Evolutionary conservation across 2,888 invertebrate genomes (phyloP).

Genomic region (Stenotaenia linearis): DNA sequence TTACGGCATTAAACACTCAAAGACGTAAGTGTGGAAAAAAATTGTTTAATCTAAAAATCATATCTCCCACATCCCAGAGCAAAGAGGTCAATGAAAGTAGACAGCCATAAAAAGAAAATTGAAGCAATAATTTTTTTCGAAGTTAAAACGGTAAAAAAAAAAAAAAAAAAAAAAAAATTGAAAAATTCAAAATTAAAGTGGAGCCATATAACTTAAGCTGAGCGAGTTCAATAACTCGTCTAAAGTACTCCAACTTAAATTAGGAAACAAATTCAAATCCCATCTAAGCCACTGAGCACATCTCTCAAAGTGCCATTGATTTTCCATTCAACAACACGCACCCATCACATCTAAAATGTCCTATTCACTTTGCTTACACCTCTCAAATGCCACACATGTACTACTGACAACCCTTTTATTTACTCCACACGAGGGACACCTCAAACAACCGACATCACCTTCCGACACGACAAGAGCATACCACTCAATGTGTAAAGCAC

Average conservation of each 20-base stretch:
- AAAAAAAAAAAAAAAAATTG: background rate
- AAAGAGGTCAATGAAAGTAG: slow-evolving; percentile 1
- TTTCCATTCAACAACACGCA: slow-evolving; percentile 19
- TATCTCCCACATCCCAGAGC: background rate
- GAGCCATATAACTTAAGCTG: background rate
- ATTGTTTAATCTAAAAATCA: background rate
- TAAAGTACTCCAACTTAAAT: background rate
- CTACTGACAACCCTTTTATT: slow-evolving; percentile 11
- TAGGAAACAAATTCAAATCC: slow-evolving; percentile 19
- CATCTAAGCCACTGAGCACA: slow-evolving; percentile 19
- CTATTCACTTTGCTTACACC: slow-evolving; percentile 14
- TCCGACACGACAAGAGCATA: slow-evolving; percentile 12
- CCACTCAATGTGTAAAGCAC: slow-evolving; percentile 2
- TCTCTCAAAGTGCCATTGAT: slow-evolving; percentile 19
- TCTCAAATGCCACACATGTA: background rate
- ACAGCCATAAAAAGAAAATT: slow-evolving; percentile 19
- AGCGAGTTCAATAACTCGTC: slow-evolving; percentile 1
- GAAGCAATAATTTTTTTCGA: background rate
- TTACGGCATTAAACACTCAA: background rate
- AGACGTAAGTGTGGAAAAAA: background rate
- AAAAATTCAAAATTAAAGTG: slow-evolving; percentile 1
- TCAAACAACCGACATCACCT: slow-evolving; percentile 11
- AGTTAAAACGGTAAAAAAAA: background rate
- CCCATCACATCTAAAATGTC: slow-evolving; percentile 11
- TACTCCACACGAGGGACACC: slow-evolving; percentile 11